These are phyloP conservation scores for Eilema sororculum DNA, from an alignment of 2,888 invertebrate species.

Conservation along the genomic window DNA sequence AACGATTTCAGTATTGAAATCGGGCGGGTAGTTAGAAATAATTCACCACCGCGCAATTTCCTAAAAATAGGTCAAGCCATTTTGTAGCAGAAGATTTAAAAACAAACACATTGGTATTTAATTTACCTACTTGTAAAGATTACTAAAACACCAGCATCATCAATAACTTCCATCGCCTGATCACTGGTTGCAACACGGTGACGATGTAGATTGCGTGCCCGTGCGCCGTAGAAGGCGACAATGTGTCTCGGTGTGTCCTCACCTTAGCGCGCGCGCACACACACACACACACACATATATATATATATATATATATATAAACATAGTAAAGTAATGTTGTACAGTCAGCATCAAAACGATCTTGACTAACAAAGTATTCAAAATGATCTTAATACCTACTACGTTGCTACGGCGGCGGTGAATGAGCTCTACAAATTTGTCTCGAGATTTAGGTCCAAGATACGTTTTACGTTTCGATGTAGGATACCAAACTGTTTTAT, in stretches of 20 bases:
- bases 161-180: constrained; percentile 9
- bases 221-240: constrained; percentile 67
- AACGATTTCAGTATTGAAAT: no score
- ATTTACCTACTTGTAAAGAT: neutral
- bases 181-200: constrained; percentile 41
- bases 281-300: constrained; percentile 9
- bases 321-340: constrained; percentile 30
- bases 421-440: no score
- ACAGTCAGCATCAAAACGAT: neutral
- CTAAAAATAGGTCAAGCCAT: neutral
- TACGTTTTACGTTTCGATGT: no score
- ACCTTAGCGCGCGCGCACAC: constrained; percentile 43
- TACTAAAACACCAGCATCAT: neutral
- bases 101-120: neutral
- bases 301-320: neutral
- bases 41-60: neutral
- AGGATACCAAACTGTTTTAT: no score
- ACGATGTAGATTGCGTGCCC: constrained; percentile 52
- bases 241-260: constrained; percentile 65
- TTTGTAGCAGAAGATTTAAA: neutral
- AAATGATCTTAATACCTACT: no score
- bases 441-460: no score
- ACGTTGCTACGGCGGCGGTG: no score
- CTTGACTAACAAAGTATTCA: no score
- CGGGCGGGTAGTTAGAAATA: no score